Base-by-base conservation (phyloP, 2,888 invertebrate genomes). In the Hirtodrosophila duncani region DNA sequence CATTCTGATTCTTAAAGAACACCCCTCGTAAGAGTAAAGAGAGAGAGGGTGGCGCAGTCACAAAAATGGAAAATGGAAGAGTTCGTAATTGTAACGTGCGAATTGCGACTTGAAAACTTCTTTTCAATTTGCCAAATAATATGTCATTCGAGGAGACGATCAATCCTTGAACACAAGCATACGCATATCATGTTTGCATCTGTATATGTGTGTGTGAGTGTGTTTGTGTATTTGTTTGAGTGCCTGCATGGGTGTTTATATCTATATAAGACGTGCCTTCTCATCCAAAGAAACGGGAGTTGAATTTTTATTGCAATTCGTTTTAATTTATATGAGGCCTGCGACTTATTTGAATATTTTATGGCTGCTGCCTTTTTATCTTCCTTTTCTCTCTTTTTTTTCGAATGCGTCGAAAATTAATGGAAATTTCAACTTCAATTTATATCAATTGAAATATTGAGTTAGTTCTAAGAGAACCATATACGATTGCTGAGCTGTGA, bases 281-380 rank as follows among this genome's bases (percentile, higher is more conserved):
- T n/a, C n/a, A n/a, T n/a, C n/a, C n/a, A n/a, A n/a, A 61, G 48
- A 51, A 77, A 78, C 78, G 67, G 72, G 67, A 78, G 67, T 74
- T 78, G 79, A 65, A 74, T 78, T 74, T 52, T 66, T 74, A 78
- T 74, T 63, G 79, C 68, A 66, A 57, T 78, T 78, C 74, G 63
- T 60, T 64, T 72, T 64, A 74, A 65, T 72, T 72, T 74, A 70
- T 67, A 52, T 59, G 44, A 34, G 50, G 34, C 58, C 43, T 42
- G 41, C 43, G 44, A 58, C 49, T 44, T 67, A 62, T 58, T 67
- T 67, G 65, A 67, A 62, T 62, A 67, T 64, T 8, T 11, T 21
- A 33, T 8, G 13, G 13, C 33, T 9, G 24, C 11, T n/a, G 9
- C 29, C 6, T 10, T 14, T 30, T 30, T 3, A n/a, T 30, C 16